A percentile compares a stretch with the other conserved stretches of the same genome.
phyloP scores from a whole-genome alignment of 2,113 vertebrate genomes.

The Haemorhous mexicanus region DNA sequence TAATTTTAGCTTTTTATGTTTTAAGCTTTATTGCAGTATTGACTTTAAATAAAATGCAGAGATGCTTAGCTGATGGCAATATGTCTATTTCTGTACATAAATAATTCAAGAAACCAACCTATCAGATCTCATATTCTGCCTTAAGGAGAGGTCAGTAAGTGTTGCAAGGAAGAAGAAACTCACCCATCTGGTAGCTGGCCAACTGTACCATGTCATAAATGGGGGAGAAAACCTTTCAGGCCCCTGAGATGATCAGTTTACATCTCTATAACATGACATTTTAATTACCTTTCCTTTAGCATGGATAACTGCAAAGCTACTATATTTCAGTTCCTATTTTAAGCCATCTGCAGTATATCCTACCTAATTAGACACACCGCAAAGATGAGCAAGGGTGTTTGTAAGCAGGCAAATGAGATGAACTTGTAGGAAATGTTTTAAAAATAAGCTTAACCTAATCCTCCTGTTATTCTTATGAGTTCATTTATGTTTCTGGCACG shows the following conservation, averaged over 20 bases:
- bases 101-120: constrained; percentile 15
- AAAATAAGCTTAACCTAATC: constrained; percentile 53
- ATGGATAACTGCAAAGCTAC: constrained; percentile 12
- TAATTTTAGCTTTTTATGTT: neutral
- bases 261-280: constrained; percentile 18
- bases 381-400: constrained; percentile 40
- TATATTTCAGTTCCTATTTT: constrained; percentile 42
- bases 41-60: constrained; percentile 26
- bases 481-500: constrained; percentile 52
- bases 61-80: neutral
- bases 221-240: constrained; percentile 1
- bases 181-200: neutral
- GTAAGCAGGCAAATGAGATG: constrained; percentile 39
- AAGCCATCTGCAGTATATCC: constrained; percentile 36
- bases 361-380: constrained; percentile 16
- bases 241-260: constrained; percentile 35
- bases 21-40: neutral
- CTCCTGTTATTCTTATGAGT: constrained; percentile 52
- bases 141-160: neutral
- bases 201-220: neutral
- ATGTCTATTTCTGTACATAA: neutral
- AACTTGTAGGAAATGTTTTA: constrained; percentile 46
- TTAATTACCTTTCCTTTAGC: constrained; percentile 48
- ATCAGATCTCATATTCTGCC: neutral
- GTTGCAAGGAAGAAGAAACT: neutral